These are phyloP conservation scores for Palaemon carinicauda DNA, from an alignment of 1,140 invertebrate species.

Conservation along the genomic window DNA sequence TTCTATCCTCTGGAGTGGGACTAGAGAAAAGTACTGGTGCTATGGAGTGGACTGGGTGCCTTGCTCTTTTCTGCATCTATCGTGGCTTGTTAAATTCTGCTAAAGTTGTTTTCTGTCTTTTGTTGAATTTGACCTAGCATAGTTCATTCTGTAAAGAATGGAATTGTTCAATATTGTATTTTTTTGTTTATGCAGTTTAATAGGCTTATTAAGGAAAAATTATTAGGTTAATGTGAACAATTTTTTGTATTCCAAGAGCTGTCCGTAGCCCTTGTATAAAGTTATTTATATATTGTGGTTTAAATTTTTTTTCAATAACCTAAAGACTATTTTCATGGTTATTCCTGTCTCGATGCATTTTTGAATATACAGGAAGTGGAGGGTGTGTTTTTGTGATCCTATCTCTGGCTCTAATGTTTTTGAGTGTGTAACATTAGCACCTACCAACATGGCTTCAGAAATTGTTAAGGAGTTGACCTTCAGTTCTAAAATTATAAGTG, in stretches of 20 bases:
- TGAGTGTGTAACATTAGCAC: no score
- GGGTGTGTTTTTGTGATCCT: constrained; percentile 7
- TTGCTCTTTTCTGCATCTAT: constrained; percentile 48
- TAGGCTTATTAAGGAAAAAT: constrained; percentile 44
- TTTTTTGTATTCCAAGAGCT: constrained; percentile 52
- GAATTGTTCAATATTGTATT: constrained; percentile 41
- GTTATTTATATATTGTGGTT: constrained; percentile 55
- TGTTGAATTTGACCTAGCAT: constrained; percentile 50
- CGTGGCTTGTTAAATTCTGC: constrained; percentile 47
- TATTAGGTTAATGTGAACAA: constrained; percentile 43
- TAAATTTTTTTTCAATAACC: constrained; percentile 56
- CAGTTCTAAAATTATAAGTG: no score
- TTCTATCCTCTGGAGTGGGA: constrained; percentile 44
- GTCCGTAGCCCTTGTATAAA: constrained; percentile 56
- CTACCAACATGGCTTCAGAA: no score
- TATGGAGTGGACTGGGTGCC: constrained; percentile 55
- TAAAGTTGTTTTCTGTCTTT: constrained; percentile 34
- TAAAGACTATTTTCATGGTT: constrained; percentile 50
- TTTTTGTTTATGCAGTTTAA: constrained; percentile 51
- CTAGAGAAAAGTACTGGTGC: constrained; percentile 48
- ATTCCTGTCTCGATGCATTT: constrained; percentile 50
- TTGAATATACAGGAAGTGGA: constrained; percentile 55
- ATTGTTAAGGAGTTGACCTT: no score
- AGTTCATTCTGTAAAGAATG: constrained; percentile 35
- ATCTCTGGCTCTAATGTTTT: no score